phyloP scores from a whole-genome alignment of 2,797 vertebrate species.

The Chrysolophus pictus region DNA sequence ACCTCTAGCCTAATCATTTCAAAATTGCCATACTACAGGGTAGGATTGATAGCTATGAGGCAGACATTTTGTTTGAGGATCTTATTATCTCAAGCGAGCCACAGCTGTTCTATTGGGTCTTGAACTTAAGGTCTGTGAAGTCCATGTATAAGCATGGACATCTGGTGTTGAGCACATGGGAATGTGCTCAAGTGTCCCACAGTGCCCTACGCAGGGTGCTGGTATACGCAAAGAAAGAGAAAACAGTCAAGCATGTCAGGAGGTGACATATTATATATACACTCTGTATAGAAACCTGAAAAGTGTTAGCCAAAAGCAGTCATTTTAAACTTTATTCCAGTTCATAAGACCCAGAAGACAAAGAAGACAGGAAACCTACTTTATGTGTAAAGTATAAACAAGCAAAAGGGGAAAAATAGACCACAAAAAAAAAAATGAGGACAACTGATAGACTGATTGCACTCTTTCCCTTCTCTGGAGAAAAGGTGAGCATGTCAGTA shows the following conservation, averaged over 20 bases:
- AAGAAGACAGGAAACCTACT: neutral
- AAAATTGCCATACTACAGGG: neutral
- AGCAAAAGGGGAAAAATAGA: neutral
- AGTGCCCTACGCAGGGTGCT: neutral
- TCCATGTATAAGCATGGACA: accelerated
- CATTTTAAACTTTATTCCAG: neutral
- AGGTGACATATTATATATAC: accelerated
- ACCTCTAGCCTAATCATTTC: neutral
- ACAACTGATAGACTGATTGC: neutral
- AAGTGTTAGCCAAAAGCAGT: neutral
- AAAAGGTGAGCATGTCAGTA: neutral
- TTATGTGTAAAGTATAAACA: neutral
- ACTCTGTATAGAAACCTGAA: neutral
- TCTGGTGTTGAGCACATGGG: neutral
- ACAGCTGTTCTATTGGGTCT: neutral
- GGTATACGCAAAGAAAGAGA: neutral
- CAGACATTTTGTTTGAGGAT: neutral
- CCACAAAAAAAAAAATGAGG: neutral
- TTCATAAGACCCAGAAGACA: neutral
- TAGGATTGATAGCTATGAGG: neutral
- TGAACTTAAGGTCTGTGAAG: neutral
- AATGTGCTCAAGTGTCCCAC: accelerated
- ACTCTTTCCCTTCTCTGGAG: neutral
- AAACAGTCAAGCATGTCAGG: neutral
- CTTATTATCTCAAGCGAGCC: neutral